Base-by-base conservation (phyloP, 2,113 vertebrate genomes). In the Felis chaus region DNA sequence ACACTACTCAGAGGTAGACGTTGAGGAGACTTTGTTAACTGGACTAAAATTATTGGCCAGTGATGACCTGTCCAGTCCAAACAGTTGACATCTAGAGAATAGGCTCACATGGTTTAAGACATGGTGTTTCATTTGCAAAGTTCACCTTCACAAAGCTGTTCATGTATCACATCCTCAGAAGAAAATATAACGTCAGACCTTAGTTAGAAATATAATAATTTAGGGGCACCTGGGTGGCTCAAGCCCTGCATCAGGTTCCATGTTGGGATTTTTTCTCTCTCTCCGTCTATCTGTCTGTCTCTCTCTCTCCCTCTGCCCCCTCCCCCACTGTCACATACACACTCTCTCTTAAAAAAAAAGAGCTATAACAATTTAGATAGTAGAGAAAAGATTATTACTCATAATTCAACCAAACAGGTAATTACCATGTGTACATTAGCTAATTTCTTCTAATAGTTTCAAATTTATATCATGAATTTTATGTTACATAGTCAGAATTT, bases 401-500 rank as follows among this genome's bases (percentile, higher is more conserved):
- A 61, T 69, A 41, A 76, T 29, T 41, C 45, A 74, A 45, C 13
- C 19, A 69, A 78, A 68, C 18, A 14, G 8, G 18, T 68, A 41
- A 73, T 71, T 50, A 85, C 36, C 13, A 31, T 68, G 16, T 71
- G 4, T 1, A 80, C 39, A 69, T 83, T n/a, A 63, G n/a, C 9
- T 74, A 61, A 88, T 83, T 68, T 92, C 33, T 88, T 92, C 48
- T 82, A 73, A 53, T 10, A 87, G 50, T 84, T 96, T 95, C 53
- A 71, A 65, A 48, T 84, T 45, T 92, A 6, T 55, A 53, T 63
- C n/a, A 65, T 73, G 14, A 21, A 78, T 89, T 89, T 68, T 83
- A 69, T 83, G 48, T 69, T 85, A 39, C 11, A 79, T 21, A 84
- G n/a, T 61, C 71, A 41, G 5, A 79, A 39, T 69, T 63, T 79